These are phyloP conservation scores for Melanogrammus aeglefinus DNA, from an alignment of 2,797 vertebrate species.

Conservation along the genomic window DNA sequence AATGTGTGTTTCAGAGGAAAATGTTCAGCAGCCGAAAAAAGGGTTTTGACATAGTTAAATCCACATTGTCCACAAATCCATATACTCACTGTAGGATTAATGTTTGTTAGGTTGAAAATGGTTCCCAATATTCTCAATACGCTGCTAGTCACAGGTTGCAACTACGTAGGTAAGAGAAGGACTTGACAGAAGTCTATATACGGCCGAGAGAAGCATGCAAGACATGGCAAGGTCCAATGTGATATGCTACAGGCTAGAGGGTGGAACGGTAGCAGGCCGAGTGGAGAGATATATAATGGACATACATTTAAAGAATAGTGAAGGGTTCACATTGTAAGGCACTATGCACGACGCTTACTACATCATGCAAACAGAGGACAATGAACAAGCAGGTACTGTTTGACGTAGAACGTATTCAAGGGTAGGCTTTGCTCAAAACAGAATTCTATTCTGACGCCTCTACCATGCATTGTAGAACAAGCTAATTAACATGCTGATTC, in stretches of 20 bases:
- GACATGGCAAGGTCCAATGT: constrained; percentile 30
- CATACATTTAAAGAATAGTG: constrained; percentile 13
- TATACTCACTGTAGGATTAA: not conserved
- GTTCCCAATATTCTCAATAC: not conserved
- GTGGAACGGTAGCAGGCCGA: constrained; percentile 9
- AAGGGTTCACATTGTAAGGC: constrained; percentile 15
- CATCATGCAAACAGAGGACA: constrained; percentile 23
- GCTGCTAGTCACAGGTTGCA: not conserved
- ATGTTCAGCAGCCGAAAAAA: constrained; percentile 21
- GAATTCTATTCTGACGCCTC: constrained; percentile 17
- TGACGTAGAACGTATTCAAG: not conserved
- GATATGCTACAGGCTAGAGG: constrained; percentile 31
- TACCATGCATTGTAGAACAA: constrained; percentile 51
- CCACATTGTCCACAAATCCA: not conserved
- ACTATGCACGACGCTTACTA: constrained; percentile 24
- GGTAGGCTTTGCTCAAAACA: constrained; percentile 13
- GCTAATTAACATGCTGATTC: constrained; percentile 61
- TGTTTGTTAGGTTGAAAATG: constrained; percentile 16
- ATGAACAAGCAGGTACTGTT: constrained; percentile 14
- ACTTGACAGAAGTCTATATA: not conserved
- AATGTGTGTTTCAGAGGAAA: constrained; percentile 10
- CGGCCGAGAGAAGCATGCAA: constrained; percentile 47
- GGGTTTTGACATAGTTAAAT: constrained; percentile 17
- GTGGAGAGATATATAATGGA: constrained; percentile 13
- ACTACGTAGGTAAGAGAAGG: not conserved